Base-by-base conservation (phyloP, 2,888 invertebrate species). In the Anthrax anthrax region DNA sequence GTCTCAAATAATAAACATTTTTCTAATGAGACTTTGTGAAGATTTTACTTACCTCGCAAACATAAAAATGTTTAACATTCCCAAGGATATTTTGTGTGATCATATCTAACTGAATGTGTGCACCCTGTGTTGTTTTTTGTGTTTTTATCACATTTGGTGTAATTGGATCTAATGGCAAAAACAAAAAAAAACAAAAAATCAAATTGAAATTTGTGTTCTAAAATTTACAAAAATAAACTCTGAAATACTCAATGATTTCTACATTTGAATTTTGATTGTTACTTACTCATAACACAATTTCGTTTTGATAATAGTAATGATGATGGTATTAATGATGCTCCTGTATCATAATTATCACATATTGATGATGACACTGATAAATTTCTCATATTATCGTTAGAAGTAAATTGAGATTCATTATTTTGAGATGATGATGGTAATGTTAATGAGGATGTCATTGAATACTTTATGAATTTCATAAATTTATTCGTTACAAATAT, bases 61-160 rank as follows among this genome's bases (percentile, higher is more conserved):
- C 58, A 43, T 49, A 53, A 47, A 50, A 53, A 37, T 42, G 39
- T 17, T 46, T 18, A 29, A 48, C 36, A n/a, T 42, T 46, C 42
- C 51, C 56, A 13, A 58, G 57, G 32, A 63, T 59, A 16, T 66
- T 67, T 42, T 64, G 65, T 3, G 68, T 64, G 53, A 67, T 65
- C 27, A 66, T 66, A 16, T 61, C 47, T 9, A 53, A 18, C 44
- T 51, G 51, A 18, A 53, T 50, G 29, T 19, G 37, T 18, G 43
- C 41, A 3, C 51, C 50, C 13, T 48, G 42, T 10, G 46, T 23
- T 17, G 51, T 51, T 29, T 42, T 39, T 42, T 48, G 48, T 8
- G 45, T 18, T 32, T 36, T 18, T 17, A 47, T 42, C 34, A 17
- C 42, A 37, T 52, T 8, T 32, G 39, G 27, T 14, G 49, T 45